phyloP scores from a whole-genome alignment of 1,140 invertebrate species.

The Orussus abietinus region DNA sequence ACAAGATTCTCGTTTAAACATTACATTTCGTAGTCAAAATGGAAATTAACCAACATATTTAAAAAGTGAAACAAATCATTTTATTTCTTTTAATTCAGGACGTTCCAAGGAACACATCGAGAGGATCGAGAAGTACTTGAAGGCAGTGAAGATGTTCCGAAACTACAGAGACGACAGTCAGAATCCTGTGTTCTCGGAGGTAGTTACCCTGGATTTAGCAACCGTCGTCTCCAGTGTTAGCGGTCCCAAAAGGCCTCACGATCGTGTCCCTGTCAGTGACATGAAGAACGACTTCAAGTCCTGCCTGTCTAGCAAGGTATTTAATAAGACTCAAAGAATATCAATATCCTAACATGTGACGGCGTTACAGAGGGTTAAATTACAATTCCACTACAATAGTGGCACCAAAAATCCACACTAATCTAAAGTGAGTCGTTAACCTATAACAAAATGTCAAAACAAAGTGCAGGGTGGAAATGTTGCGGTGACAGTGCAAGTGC shows the following conservation, averaged over 20 bases:
- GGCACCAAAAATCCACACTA: too few species aligned
- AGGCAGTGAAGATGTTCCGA: slow-evolving; percentile 76
- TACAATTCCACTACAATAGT: too few species aligned
- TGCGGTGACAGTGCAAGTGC: not conserved
- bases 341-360: too few species aligned
- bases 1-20: not conserved
- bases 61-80: slow-evolving; percentile 5
- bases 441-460: too few species aligned
- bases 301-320: slow-evolving; percentile 88
- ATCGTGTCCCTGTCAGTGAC: slow-evolving; percentile 83
- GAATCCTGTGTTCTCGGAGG: slow-evolving; percentile 85
- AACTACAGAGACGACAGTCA: slow-evolving; percentile 74
- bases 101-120: slow-evolving; percentile 78
- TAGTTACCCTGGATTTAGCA: slow-evolving; percentile 80
- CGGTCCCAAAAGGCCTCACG: slow-evolving; percentile 95
- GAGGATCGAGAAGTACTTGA: slow-evolving; percentile 81
- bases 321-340: too few species aligned
- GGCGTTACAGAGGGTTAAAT: too few species aligned
- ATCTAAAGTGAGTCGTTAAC: too few species aligned
- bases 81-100: slow-evolving; percentile 57
- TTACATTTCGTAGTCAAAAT: too few species aligned
- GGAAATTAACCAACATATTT: slow-evolving; percentile 7
- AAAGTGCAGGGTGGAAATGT: not conserved
- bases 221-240: slow-evolving; percentile 92
- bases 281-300: slow-evolving; percentile 88